A percentile compares a stretch with the other conserved stretches of the same genome.
phyloP scores from a whole-genome alignment of 2,888 invertebrate species.

The Cephus spinipes region DNA sequence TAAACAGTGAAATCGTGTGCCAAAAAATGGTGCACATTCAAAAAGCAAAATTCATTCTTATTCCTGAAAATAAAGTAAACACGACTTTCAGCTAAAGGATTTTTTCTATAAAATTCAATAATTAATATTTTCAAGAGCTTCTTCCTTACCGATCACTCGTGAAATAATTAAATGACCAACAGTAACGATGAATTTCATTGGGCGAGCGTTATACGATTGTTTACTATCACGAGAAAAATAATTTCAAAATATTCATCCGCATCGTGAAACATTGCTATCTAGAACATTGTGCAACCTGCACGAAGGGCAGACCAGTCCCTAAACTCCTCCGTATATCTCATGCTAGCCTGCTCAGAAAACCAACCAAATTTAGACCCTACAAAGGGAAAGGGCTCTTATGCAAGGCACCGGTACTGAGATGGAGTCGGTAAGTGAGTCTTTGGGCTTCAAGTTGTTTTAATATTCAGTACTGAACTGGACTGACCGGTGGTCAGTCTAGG shows the following conservation, averaged over 20 bases:
- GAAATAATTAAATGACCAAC: background rate
- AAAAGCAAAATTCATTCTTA: background rate
- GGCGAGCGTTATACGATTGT: background rate
- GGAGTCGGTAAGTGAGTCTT: background rate
- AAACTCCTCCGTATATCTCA: constrained; percentile 20
- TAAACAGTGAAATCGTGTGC: background rate
- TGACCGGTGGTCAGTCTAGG: constrained; percentile 31
- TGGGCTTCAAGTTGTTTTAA: background rate
- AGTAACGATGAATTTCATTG: background rate
- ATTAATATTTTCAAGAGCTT: background rate
- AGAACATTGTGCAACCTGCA: constrained; percentile 6
- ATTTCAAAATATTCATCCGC: background rate
- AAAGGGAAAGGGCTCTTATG: constrained; percentile 39
- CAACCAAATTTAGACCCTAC: constrained; percentile 51
- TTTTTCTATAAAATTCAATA: background rate
- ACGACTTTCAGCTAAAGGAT: background rate
- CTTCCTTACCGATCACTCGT: background rate
- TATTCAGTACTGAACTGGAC: constrained; percentile 10
- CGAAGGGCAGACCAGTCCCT: constrained; percentile 15
- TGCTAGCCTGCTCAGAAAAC: constrained; percentile 56
- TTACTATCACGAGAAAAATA: background rate
- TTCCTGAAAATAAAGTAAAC: background rate
- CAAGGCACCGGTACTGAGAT: background rate
- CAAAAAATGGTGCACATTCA: background rate
- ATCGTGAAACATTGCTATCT: background rate